Base-by-base conservation (phyloP, 2,113 vertebrate genomes). In the Struthidea cinerea region DNA sequence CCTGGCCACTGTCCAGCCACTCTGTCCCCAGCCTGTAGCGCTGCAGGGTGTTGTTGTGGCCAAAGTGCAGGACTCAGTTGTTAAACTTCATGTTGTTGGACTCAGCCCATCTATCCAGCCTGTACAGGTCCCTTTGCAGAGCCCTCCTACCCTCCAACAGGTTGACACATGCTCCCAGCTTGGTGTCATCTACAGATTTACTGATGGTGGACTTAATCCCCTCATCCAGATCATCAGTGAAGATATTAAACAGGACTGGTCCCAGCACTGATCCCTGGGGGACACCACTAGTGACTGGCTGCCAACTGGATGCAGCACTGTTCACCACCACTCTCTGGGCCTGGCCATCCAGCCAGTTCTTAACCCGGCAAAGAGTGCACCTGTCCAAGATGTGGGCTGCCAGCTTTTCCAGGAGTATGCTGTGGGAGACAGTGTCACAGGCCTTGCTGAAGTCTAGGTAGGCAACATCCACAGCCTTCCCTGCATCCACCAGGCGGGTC, bases 21-120 rank as follows among this genome's bases (percentile, higher is more conserved):
- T 16, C 12, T 1, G 0, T 46, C 10, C 9, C 13, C 63, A 67
- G 50, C 10, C 50, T 65, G 3, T 47, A 33, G 1, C 0, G 0
- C 1, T 67, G 11, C 28, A 68, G 17, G 7, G 63, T 1, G 3
- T 37, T 33, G 1, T 26, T 80, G 50, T 67, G 7, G n/a, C 22
- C 23, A 17, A 47, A 68, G 4, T 33, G n/a, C 28, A 39, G 52
- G 41, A 10, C 13, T 33, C 0, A 0, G 11, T 39, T 26, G 2
- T 2, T 47, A 33, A 39, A 47, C 27, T 47, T 26, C 22, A 21
- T 27, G 17, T 4, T 33, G 4, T 4, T 47, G 2, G 13, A 47
- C 7, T 57, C 3, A 3, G 17, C 53, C 14, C 18, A 41, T 28
- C 9, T 3, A 9, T 69, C 30, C 23, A 69, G 6, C 23, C 4